Conservation (phyloP, 2,797 vertebrate species). For the Lacerta bilineata region DNA sequence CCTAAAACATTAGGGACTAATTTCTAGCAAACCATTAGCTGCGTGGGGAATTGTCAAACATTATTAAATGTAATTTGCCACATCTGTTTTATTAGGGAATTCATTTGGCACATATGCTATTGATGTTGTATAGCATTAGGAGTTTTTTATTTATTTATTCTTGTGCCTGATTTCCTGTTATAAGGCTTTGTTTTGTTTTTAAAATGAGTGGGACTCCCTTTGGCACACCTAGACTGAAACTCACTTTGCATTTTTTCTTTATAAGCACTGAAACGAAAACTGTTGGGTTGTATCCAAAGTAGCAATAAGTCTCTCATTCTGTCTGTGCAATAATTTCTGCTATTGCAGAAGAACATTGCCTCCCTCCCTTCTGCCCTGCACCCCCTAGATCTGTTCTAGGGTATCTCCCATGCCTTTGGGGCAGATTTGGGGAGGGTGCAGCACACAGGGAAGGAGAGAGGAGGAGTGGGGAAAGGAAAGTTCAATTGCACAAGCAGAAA, state of each 20-base stretch:
- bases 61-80: conserved; percentile 76
- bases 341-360: too few relatives aligned
- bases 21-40: conserved; percentile 77
- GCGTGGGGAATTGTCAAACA: conserved; percentile 69
- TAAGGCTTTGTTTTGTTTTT: conserved; percentile 28
- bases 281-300: too few relatives aligned
- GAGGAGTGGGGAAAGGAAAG: too few relatives aligned
- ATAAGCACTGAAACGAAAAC: not conserved
- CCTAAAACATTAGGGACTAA: conserved; percentile 73
- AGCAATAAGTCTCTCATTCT: not conserved
- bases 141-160: not conserved
- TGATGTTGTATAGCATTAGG: conserved; percentile 30
- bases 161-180: not conserved
- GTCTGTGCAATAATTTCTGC: too few relatives aligned
- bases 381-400: too few relatives aligned
- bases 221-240: not conserved
- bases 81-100: conserved; percentile 73
- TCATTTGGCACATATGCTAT: conserved; percentile 65
- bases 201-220: not conserved
- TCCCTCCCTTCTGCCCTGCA: too few relatives aligned
- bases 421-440: too few relatives aligned
- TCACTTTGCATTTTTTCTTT: not conserved
- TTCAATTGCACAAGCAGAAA: too few relatives aligned
- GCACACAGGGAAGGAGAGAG: too few relatives aligned
- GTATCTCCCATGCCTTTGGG: too few relatives aligned